A percentile compares a stretch with the other conserved stretches of the same genome.
phyloP scores from a whole-genome alignment of 2,888 invertebrate genomes.

The Ypsolopha scabrella region DNA sequence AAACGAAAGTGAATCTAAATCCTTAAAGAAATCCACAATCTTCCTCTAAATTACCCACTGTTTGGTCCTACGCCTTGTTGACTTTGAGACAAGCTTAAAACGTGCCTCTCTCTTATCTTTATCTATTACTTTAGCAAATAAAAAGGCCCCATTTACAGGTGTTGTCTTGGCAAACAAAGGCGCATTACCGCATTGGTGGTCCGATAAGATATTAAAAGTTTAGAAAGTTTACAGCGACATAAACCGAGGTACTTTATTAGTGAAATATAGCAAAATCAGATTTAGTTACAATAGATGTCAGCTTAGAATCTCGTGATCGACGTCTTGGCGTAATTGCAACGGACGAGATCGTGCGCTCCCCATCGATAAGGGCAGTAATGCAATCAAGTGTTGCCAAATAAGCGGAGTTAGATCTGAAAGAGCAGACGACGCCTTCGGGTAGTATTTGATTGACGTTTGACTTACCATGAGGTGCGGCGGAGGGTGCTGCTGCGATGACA shows the following conservation, averaged over 20 bases:
- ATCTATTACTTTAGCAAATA: constrained; percentile 27
- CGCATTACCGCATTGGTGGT: constrained; percentile 16
- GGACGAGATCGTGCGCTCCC: constrained; percentile 16
- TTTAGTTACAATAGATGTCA: background rate
- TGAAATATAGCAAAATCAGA: background rate
- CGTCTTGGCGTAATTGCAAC: background rate
- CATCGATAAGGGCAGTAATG: constrained; percentile 23
- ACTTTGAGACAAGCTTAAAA: background rate
- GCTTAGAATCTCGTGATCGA: background rate
- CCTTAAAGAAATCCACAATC: constrained; percentile 2
- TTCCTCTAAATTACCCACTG: background rate
- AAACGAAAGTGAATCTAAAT: constrained; percentile 17
- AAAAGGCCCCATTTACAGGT: constrained; percentile 24
- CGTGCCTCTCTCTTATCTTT: constrained; percentile 4
- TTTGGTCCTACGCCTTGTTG: background rate
- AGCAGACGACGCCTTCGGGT: constrained; percentile 30
- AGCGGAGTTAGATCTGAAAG: constrained; percentile 36
- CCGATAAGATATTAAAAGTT: constrained; percentile 7
- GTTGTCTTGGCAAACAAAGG: constrained; percentile 30
- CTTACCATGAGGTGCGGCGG: constrained; percentile 40
- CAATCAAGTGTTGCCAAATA: constrained; percentile 47
- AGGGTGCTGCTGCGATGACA: constrained; percentile 41
- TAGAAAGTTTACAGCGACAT: background rate
- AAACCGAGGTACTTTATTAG: background rate
- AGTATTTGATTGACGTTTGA: constrained; percentile 27